A percentile compares a stretch with the other conserved stretches of the same genome.
These are phyloP conservation scores for Diloba caeruleocephala DNA, from an alignment of 2,888 invertebrate species.

Conservation along the genomic window DNA sequence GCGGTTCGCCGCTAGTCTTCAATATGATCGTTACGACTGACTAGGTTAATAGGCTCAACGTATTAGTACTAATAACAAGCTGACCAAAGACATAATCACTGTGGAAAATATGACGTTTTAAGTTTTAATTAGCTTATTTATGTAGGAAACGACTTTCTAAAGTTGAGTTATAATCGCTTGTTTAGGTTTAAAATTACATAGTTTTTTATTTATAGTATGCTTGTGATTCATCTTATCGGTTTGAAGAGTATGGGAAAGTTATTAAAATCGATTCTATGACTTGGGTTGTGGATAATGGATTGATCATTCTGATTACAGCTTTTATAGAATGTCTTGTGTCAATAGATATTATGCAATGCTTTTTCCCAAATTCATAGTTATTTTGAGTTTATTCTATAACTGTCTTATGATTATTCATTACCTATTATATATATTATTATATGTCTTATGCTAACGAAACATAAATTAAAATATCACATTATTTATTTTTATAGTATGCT, in stretches of 20 bases:
- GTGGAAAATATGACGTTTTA: neutral
- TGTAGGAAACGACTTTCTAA: slow-evolving; percentile 14
- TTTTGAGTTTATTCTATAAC: no score
- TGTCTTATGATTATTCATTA: no score
- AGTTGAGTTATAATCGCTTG: slow-evolving; percentile 8
- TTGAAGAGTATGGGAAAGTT: neutral
- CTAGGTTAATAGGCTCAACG: slow-evolving; percentile 7
- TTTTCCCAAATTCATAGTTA: no score
- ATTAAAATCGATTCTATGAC: neutral
- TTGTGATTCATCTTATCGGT: neutral
- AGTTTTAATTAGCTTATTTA: neutral
- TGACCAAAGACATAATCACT: neutral
- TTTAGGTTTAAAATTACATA: slow-evolving; percentile 4
- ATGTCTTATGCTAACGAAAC: no score
- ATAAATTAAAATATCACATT: slow-evolving; percentile 6
- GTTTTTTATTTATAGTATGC: slow-evolving; percentile 7
- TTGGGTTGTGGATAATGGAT: neutral
- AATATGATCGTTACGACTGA: slow-evolving; percentile 23
- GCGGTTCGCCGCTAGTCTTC: no score
- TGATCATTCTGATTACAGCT: neutral
- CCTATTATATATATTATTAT: no score
- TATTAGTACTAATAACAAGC: neutral
- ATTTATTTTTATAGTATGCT: slow-evolving; percentile 4
- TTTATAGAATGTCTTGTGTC: neutral
- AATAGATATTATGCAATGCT: no score